These are phyloP conservation scores for Aphis craccivora DNA, from an alignment of 1,140 invertebrate species.

Conservation along the genomic window DNA sequence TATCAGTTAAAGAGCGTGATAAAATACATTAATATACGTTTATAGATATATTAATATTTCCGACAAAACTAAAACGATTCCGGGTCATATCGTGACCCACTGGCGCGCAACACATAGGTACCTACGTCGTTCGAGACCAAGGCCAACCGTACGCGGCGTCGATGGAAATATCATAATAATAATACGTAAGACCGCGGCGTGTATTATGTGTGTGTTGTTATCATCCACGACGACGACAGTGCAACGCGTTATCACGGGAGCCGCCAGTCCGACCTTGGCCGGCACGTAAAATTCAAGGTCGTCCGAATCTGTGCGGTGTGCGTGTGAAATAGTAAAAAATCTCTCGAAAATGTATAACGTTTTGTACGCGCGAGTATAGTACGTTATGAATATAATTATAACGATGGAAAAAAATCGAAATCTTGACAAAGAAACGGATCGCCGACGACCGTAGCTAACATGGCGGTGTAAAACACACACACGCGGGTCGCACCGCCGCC, in stretches of 20 bases:
- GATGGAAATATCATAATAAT: neutral
- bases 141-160: neutral
- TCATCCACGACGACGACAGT: neutral
- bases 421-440: constrained; percentile 40
- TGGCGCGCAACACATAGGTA: neutral
- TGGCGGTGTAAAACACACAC: constrained; percentile 31
- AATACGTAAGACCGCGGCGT: neutral
- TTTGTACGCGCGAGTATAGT: neutral
- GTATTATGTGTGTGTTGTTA: neutral
- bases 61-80: neutral
- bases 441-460: constrained; percentile 46
- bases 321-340: constrained; percentile 17
- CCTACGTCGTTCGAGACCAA: neutral
- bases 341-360: neutral
- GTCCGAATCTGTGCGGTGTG: neutral
- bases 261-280: neutral
- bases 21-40: neutral
- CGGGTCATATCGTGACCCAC: constrained; percentile 28
- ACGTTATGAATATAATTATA: neutral
- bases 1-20: neutral
- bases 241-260: neutral
- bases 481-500: neutral
- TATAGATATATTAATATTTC: neutral
- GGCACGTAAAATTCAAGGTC: constrained; percentile 18
- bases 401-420: neutral